These are phyloP conservation scores for Galagoides demidoff DNA, from an alignment of 2,797 vertebrate genomes.

Conservation along the genomic window DNA sequence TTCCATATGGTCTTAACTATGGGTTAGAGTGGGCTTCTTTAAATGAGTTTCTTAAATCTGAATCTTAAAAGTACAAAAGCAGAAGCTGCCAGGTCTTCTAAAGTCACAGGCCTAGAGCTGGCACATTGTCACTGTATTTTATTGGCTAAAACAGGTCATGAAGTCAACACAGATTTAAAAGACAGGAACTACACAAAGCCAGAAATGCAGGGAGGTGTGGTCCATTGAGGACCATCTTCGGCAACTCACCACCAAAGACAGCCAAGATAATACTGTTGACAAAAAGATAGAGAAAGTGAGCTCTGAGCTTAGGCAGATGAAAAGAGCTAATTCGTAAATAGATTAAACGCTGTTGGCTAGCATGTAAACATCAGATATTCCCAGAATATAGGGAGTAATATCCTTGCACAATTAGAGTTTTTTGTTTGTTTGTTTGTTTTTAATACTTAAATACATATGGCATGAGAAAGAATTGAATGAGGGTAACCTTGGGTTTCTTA, in stretches of 20 bases:
- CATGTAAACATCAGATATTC: neutral
- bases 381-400: neutral
- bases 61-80: constrained; percentile 5
- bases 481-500: neutral
- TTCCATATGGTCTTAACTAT: neutral
- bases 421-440: neutral
- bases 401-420: neutral
- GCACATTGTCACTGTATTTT: neutral
- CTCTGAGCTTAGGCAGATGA: neutral
- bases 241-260: neutral
- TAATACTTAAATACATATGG: neutral
- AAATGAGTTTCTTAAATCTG: neutral
- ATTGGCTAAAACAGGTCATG: neutral
- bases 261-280: neutral
- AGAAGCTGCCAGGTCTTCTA: neutral
- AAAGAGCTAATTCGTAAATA: constrained; percentile 28
- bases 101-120: neutral
- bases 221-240: neutral
- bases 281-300: constrained; percentile 14
- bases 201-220: neutral
- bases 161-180: neutral
- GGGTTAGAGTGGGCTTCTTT: neutral
- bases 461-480: constrained; percentile 35
- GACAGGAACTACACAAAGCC: neutral
- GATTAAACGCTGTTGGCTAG: constrained; percentile 12